phyloP scores from a whole-genome alignment of 2,113 vertebrate species.

The Cariama cristata region DNA sequence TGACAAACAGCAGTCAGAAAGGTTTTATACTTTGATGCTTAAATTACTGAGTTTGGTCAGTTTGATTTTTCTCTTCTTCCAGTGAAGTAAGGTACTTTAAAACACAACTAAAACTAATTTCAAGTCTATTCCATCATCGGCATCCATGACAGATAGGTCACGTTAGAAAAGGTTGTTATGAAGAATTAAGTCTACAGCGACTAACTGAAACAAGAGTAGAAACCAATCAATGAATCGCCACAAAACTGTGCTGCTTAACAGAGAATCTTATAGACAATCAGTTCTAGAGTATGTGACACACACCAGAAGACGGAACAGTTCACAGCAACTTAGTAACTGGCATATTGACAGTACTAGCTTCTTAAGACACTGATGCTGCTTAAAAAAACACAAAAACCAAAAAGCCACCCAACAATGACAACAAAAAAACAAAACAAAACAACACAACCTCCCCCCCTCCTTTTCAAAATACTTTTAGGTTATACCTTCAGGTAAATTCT shows the following conservation, averaged over 20 bases:
- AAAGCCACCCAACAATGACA: neutral
- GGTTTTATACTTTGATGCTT: neutral
- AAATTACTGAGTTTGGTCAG: neutral
- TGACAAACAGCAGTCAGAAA: neutral
- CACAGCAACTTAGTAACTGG: neutral
- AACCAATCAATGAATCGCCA: neutral
- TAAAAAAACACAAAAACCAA: neutral
- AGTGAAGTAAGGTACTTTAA: neutral
- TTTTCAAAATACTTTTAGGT: neutral
- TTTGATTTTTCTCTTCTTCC: neutral
- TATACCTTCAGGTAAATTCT: conserved; percentile 92
- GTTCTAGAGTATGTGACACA: neutral
- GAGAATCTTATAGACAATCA: neutral
- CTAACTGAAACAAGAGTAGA: neutral
- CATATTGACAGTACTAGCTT: neutral
- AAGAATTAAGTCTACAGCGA: neutral
- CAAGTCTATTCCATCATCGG: neutral
- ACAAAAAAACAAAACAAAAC: neutral
- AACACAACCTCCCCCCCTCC: neutral
- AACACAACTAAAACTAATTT: neutral
- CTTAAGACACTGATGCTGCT: neutral
- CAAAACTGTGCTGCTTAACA: neutral
- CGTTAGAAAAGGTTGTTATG: neutral
- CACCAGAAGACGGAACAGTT: neutral
- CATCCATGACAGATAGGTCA: neutral